A percentile compares a stretch with the other conserved stretches of the same genome.
Conservation (phyloP, 2,113 vertebrate genomes). For the Microcebus ravelobensis region DNA sequence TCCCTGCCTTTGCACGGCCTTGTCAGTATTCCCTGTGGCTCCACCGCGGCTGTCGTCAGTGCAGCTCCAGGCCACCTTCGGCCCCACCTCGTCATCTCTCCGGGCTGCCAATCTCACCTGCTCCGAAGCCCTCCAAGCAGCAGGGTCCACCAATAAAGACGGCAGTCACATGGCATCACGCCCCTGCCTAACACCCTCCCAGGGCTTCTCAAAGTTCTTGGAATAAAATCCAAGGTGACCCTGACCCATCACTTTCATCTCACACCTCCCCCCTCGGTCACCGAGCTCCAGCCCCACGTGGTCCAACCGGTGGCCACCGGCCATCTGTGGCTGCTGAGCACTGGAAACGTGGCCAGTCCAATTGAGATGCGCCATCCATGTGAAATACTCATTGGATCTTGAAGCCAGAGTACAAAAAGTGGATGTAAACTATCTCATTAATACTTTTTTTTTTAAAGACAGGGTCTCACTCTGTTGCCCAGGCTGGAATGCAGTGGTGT, state of each 20-base stretch:
- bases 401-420: neutral
- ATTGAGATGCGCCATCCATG: neutral
- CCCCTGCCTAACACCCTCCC: neutral
- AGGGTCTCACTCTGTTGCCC: neutral
- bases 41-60: rapidly evolving
- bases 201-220: neutral
- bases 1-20: rapidly evolving
- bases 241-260: neutral
- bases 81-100: neutral
- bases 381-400: neutral
- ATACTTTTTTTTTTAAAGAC: neutral
- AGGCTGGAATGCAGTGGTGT: too few species aligned
- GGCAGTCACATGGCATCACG: neutral
- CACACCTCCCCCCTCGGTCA: rapidly evolving
- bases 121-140: neutral
- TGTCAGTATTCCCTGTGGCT: neutral
- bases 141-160: neutral
- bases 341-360: neutral
- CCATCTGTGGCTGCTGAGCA: neutral
- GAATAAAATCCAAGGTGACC: neutral
- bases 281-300: neutral
- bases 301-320: neutral
- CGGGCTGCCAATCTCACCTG: neutral
- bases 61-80: neutral
- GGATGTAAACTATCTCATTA: neutral